Percentiles rank a stretch among this genome's conserved stretches.
These are phyloP conservation scores for Exocentrus adspersus DNA, from an alignment of 2,888 invertebrate species.

Conservation along the genomic window DNA sequence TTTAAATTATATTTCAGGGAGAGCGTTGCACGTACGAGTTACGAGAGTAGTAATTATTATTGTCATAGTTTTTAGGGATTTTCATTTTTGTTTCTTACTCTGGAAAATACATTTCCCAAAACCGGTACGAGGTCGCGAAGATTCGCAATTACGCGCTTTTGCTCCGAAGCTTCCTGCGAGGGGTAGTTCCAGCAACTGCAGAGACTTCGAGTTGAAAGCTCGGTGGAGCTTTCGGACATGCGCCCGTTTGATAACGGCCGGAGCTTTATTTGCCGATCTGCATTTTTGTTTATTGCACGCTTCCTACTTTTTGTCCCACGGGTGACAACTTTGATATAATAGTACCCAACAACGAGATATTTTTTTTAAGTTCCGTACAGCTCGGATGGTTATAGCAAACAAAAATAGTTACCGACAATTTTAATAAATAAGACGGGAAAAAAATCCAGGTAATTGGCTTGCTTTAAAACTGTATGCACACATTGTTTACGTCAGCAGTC, in stretches of 20 bases:
- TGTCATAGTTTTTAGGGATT: not conserved
- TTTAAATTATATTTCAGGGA: too few species aligned
- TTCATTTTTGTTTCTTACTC: not conserved
- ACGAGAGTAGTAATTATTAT: not conserved
- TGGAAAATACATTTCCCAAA: not conserved
- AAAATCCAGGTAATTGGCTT: too few species aligned
- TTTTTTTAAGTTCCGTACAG: too few species aligned
- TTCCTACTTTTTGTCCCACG: conserved; percentile 30
- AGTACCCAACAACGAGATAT: too few species aligned
- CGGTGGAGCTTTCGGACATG: conserved; percentile 48
- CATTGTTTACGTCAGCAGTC: not conserved
- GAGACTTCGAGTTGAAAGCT: conserved; percentile 51
- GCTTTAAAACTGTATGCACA: too few species aligned
- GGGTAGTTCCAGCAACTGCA: conserved; percentile 50
- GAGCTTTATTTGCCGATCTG: conserved; percentile 50
- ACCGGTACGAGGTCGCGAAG: conserved; percentile 1
- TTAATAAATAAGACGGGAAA: too few species aligned
- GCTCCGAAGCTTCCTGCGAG: conserved; percentile 23
- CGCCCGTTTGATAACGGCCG: conserved; percentile 41
- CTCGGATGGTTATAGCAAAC: too few species aligned
- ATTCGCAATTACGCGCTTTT: not conserved
- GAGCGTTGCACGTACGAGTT: too few species aligned
- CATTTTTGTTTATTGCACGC: conserved; percentile 52
- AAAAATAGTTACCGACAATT: too few species aligned
- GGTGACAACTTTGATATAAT: too few species aligned